A percentile compares a stretch with the other conserved stretches of the same genome.
phyloP scores from a whole-genome alignment of 2,797 vertebrate species.

The Rachycentron canadum region DNA sequence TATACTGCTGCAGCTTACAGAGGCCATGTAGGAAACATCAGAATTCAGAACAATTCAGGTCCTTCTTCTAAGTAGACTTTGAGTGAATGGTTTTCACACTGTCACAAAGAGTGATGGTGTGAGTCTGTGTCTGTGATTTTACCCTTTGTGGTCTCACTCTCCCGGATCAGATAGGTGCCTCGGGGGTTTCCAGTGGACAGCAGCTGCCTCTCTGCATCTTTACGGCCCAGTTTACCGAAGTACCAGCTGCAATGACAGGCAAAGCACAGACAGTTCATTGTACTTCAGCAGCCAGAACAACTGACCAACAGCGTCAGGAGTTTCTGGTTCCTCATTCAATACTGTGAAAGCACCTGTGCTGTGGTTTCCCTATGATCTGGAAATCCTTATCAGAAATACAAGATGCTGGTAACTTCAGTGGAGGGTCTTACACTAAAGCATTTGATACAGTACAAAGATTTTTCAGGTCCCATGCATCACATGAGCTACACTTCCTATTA shows the following conservation, averaged over 20 bases:
- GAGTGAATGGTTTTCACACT: too few relatives aligned
- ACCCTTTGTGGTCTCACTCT: constrained; percentile 99
- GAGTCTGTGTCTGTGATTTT: constrained; percentile 33
- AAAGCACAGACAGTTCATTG: background rate
- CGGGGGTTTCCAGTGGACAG: constrained; percentile 93
- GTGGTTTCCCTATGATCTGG: background rate
- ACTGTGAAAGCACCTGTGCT: too few relatives aligned
- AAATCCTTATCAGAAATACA: background rate
- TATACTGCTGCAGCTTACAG: background rate
- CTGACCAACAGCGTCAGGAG: background rate
- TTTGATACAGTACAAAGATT: too few relatives aligned
- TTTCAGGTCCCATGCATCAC: too few relatives aligned
- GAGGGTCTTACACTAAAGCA: background rate
- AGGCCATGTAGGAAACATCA: background rate
- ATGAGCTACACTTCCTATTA: too few relatives aligned
- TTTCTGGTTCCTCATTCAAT: background rate
- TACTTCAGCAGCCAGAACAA: background rate
- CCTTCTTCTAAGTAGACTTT: background rate
- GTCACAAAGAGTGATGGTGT: too few relatives aligned
- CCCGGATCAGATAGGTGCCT: constrained; percentile 96
- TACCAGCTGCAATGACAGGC: constrained; percentile 89
- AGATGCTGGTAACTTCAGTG: background rate
- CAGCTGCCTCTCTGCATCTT: constrained; percentile 97
- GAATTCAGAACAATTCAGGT: too few relatives aligned
- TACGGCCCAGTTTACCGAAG: constrained; percentile 96